Evolutionary conservation across 2,888 invertebrate species (phyloP), one percentile per base, ranked within the genome.

Genomic region (Laothoe populi): DNA sequence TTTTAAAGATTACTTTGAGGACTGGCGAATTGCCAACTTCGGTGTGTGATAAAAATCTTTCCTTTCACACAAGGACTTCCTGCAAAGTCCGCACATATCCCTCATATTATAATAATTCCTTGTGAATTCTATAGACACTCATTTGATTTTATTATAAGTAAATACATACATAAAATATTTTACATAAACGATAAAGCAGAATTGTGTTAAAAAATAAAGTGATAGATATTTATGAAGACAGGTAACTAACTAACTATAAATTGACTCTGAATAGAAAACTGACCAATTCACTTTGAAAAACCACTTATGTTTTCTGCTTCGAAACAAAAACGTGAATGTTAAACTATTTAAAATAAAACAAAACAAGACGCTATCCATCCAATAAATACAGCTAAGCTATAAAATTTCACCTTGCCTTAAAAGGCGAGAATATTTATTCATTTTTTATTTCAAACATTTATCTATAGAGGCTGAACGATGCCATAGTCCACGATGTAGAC

Each of bases 1-100:
- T 60, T 60, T 40, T 24, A 38, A 60, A 45, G 60, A 60, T 60
- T 60, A 60, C 60, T 49, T 60, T 60, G 60, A 60, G 46, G 48
- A 23, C 49, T 61, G 60, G 60, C 53, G 42, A 40, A 42, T 11
- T 40, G 49, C 53, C 60, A 61, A 61, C 60, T 26, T 40, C 8
- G 60, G 53, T 53, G 53, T 61, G 49, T 42, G 53, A 61, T 61
- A 61, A 53, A 61, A 26, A 61, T 42, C 26, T 61, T 35, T 16
- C 49, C 60, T 44, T 53, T n/a, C n/a, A n/a, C n/a, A n/a, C n/a
- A n/a, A n/a, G n/a, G n/a, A n/a, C n/a, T n/a, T 61, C 60, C 26
- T 26, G 53, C 49, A 53, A 53, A 42, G 42, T 53, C 31, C 60
- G 21, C 26, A 21, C 42, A 35, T 35, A 53, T 35, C 31, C 49